Evolutionary conservation across 2,888 invertebrate genomes (phyloP).

Genomic region (Morpho achilles): DNA sequence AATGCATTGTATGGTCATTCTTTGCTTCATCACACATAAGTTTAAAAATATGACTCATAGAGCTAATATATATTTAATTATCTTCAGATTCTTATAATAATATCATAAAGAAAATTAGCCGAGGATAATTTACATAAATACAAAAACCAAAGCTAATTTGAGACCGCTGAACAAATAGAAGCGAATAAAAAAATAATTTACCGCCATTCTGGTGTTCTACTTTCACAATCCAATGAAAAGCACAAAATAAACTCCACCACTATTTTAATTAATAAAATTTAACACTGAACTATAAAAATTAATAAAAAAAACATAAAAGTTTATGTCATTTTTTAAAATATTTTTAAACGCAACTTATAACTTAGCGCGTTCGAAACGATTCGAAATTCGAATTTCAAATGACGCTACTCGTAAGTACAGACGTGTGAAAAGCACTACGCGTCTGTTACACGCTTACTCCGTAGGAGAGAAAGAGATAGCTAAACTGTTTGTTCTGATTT

Average conservation of each 20-base stretch:
- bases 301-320: constrained; percentile 5
- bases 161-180: constrained; percentile 21
- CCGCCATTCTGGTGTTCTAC: constrained; percentile 36
- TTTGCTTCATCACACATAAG: no score
- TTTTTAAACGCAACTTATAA: constrained; percentile 17
- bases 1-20: no score
- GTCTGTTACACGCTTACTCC: neutral
- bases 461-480: neutral
- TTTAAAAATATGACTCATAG: no score
- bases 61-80: no score
- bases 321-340: constrained; percentile 17
- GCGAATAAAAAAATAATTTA: constrained; percentile 31
- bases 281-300: constrained; percentile 17
- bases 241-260: constrained; percentile 21
- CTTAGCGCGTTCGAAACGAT: constrained; percentile 26
- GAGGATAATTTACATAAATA: no score
- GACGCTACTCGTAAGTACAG: constrained; percentile 30
- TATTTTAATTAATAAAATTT: constrained; percentile 14
- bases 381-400: constrained; percentile 40
- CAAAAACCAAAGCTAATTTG: no score
- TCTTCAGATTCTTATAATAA: no score
- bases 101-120: no score
- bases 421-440: constrained; percentile 10
- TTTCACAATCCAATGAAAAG: constrained; percentile 15
- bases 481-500: neutral